Evolutionary conservation across 2,888 invertebrate genomes (phyloP).

Genomic region (Palloptera scutellata): DNA sequence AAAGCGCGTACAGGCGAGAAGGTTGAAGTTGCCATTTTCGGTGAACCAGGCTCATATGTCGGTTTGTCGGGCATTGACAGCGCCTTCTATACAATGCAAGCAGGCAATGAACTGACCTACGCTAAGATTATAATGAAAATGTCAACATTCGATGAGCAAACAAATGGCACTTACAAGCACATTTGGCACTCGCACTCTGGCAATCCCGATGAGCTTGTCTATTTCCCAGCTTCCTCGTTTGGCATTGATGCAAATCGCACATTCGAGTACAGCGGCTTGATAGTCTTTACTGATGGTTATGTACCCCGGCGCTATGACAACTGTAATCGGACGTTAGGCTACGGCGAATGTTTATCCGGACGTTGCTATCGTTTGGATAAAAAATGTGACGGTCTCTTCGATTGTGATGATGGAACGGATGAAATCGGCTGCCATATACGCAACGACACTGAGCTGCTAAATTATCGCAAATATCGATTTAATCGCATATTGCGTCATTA

Average conservation of each 20-base stretch:
- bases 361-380: conserved; percentile 79
- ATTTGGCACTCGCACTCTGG: conserved; percentile 85
- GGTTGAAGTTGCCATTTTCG: conserved; percentile 91
- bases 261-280: conserved; percentile 86
- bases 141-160: conserved; percentile 85
- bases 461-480: conserved; percentile 82
- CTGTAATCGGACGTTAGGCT: conserved; percentile 79
- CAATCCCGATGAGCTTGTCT: conserved; percentile 83
- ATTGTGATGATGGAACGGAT: conserved; percentile 88
- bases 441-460: conserved; percentile 73
- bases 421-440: conserved; percentile 77
- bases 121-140: conserved; percentile 87
- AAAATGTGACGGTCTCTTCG: conserved; percentile 78
- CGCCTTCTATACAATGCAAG: conserved; percentile 91
- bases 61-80: conserved; percentile 90
- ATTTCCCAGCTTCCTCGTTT: conserved; percentile 88
- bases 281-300: conserved; percentile 90
- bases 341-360: conserved; percentile 81
- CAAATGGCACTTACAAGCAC: conserved; percentile 84
- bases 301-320: conserved; percentile 73
- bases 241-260: conserved; percentile 95
- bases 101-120: conserved; percentile 88
- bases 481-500: conserved; percentile 90
- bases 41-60: conserved; percentile 94
- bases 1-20: conserved; percentile 93